Evolutionary conservation across 2,113 vertebrate genomes (phyloP), one percentile per base, ranked within the genome.

Genomic region (Calyptomena viridis): DNA sequence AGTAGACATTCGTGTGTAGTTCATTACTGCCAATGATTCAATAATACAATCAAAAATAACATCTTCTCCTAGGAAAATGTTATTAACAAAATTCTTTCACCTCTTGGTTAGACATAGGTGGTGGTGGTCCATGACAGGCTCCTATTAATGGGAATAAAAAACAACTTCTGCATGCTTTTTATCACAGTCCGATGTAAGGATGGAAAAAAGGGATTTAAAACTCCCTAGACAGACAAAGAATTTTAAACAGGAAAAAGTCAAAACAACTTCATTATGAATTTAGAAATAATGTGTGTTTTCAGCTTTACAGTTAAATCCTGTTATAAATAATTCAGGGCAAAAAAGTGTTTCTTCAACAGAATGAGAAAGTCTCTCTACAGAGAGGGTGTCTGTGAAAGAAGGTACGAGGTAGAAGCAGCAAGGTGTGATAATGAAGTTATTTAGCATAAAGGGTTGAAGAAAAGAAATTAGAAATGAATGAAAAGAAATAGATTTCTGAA

Each of bases 131-230:
- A 68, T 23, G 30, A 11, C 11, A 59, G 69, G 52, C 2, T 63
- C 12, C 13, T 35, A 10, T 30, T 50, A 87, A 60, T 12, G 13
- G 11, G 16, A 85, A 37, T 67, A 66, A 50, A 75, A 72, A 8
- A 56, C n/a, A 8, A 47, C 4, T 33, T 82, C 46, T 0, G 6
- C 0, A 3, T 3, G 2, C 4, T 64, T 95, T 80, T 75, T 35
- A 82, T 76, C 10, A 18, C 18, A 59, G 67, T 76, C 28, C 3
- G 31, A 14, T 67, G 7, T 79, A 52, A 82, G 22, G n/a, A 63
- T 3, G 37, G 66, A 64, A 56, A 49, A 64, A 68, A n/a, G 33
- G 5, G 14, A 47, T 60, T 85, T 56, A 56, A 82, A 40, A 33
- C n/a, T 44, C 84, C 52, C 40, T 20, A 63, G 47, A 33, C 0